Base-by-base conservation (phyloP, 2,113 vertebrate genomes). In the Pomatostomus ruficeps region DNA sequence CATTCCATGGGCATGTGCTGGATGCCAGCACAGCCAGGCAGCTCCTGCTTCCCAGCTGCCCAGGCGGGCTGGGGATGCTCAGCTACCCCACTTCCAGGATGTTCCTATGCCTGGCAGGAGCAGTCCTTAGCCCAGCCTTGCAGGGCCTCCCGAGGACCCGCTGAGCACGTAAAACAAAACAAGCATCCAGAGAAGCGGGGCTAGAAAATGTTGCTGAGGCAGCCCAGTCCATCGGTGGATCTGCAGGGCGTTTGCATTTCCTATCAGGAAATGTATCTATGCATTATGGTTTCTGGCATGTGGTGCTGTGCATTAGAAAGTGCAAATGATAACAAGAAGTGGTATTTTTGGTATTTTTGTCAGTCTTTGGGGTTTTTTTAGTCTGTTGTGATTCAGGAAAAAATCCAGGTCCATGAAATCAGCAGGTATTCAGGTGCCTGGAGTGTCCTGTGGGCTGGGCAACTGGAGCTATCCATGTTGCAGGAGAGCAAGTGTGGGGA, bases 281-380 rank as follows among this genome's bases (percentile, higher is more conserved):
- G 78, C 7, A 0, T 72, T 94, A 91, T 79, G 75, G 78, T 86
- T 95, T 90, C 85, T 97, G 94, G 92, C 86, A 66, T 80, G 75
- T 2, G 7, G 25, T 76, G 62, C 74, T 0, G 5, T 93, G 79
- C 46, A 83, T 90, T 83, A 85, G n/a, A 90, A 90, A 2, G 42
- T 65, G 62, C 38, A 72, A 88, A 85, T 70, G 63, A 90, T 71
- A 97, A 94, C 49, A 85, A 80, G 90, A 93, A 51, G 43, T 26
- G 26, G 42, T 94, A 94, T 88, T 97, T 96, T 96, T 26, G 26
- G 42, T 94, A 94, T 88, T 97, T 96, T 96, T 96, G 63, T 94
- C 75, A 58, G 88, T 29, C 28, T 57, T 77, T 61, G 20, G 6
- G 21, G 70, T 58, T 72, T 75, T 89, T 94, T 88, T 13, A 79